Conservation (phyloP, 2,113 vertebrate genomes). For the Origma solitaria region DNA sequence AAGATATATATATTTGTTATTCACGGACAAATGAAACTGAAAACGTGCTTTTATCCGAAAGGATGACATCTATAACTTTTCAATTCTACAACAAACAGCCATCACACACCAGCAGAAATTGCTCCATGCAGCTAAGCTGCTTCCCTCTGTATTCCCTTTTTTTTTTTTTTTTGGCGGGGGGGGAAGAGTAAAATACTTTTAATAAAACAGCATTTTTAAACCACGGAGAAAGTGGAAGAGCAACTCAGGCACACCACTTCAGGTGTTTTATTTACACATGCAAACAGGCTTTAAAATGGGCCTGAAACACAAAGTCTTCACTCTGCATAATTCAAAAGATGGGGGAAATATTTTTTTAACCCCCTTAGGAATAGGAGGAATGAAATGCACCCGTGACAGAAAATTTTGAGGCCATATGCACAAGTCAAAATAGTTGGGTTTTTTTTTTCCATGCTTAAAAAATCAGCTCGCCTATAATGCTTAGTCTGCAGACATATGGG, state of each 20-base stretch:
- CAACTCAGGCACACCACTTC: neutral
- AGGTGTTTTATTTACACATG: neutral
- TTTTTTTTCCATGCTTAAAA: neutral
- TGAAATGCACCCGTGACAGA: neutral
- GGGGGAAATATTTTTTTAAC: neutral
- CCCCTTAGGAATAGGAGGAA: accelerated
- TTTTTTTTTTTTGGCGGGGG: neutral
- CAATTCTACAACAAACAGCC: neutral
- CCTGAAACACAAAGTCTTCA: neutral
- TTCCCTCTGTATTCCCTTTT: neutral
- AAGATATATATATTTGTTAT: neutral
- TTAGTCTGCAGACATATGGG: accelerated
- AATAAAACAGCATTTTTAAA: neutral
- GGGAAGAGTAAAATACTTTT: accelerated
- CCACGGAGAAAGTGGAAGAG: neutral
- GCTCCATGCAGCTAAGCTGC: neutral
- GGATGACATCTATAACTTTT: neutral
- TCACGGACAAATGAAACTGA: neutral
- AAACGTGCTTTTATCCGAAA: neutral
- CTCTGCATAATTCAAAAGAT: accelerated
- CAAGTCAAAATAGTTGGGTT: neutral
- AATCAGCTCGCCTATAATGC: neutral
- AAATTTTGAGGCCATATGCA: neutral
- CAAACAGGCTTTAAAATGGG: neutral
- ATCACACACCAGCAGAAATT: neutral